Evolutionary conservation across 2,797 vertebrate genomes (phyloP).

Genomic region (Paedocypris micromegethes): DNA sequence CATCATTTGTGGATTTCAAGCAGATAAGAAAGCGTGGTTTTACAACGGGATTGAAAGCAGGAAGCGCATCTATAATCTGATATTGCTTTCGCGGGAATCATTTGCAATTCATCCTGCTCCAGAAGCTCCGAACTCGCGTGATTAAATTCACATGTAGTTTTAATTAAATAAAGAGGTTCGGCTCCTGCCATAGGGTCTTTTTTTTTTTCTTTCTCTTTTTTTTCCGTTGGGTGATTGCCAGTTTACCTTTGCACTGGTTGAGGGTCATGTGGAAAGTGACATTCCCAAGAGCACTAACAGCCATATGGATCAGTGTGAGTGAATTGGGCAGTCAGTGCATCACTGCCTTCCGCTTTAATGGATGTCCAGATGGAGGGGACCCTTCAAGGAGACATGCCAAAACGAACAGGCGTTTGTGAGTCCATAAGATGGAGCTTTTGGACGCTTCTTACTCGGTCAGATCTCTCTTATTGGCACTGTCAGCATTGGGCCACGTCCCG

Average conservation of each 20-base stretch:
- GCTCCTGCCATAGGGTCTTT: too few relatives aligned
- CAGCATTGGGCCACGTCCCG: conserved; percentile 66
- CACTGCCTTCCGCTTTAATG: conserved; percentile 25
- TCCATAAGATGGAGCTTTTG: conserved; percentile 13
- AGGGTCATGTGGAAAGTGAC: conserved; percentile 47
- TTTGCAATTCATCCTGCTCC: background rate
- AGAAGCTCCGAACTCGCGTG: background rate
- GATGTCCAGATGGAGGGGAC: conserved; percentile 32
- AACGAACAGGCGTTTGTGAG: conserved; percentile 21
- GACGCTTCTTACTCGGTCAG: conserved; percentile 43
- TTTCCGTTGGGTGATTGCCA: conserved; percentile 22
- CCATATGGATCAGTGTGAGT: conserved; percentile 25
- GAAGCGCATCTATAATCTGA: background rate
- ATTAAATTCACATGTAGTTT: conserved; percentile 11
- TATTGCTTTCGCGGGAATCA: background rate
- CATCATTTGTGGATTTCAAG: background rate
- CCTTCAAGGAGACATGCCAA: conserved; percentile 29
- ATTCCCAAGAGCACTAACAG: conserved; percentile 43
- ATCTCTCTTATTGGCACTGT: conserved; percentile 55
- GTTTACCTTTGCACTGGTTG: conserved; percentile 45
- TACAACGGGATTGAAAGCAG: background rate
- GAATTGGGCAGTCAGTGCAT: conserved; percentile 14
- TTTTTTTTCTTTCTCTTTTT: background rate
- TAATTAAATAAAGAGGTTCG: conserved; percentile 3
- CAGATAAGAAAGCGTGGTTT: background rate